Evolutionary conservation across 1,140 invertebrate species (phyloP), one percentile per base, ranked within the genome.

Genomic region (Drosophila fuyamai): DNA sequence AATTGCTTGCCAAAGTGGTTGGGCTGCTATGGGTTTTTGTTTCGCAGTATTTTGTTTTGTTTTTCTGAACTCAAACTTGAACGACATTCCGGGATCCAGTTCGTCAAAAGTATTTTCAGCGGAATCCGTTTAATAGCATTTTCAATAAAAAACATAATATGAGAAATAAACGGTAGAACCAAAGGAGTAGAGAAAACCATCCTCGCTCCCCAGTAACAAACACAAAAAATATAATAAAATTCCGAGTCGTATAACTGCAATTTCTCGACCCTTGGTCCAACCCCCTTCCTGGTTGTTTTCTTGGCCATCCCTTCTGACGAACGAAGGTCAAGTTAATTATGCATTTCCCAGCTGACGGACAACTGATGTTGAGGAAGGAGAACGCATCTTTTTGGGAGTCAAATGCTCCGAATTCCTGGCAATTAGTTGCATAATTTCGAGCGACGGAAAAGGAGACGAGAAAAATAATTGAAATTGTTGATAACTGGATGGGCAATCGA

Each of bases 341-440:
- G 83, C 83, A 86, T 86, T 88, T 80, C 79, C 77, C 79, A 86
- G 84, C 84, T 79, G 79, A 76, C 72, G 46, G 46, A 59, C 16
- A 36, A 35, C 47, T 44, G 29, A 27, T 12, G 41, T 13, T 13
- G 32, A 29, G 59, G 36, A 61, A 32, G 36, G 54, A 32, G 53
- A 60, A 36, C 27, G 47, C 44, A 18, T 35, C 48, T 41, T 70
- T 74, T 77, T 43, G 71, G 83, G 67, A 88, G 79, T 68, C 47
- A 77, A 73, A 86, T 88, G 63, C 63, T 47, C 63, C 18, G 48
- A 50, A 89, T 89, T 71, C 77, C 84, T 70, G 80, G 77, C 84
- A 89, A 89, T 89, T 89, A 89, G 84, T 89, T 89, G 84, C 83
- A 88, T 88, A 88, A 89, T 79, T 83, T 58, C 60, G 68, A 35